Conservation (phyloP, 2,113 vertebrate genomes). For the Grallaria varia region DNA sequence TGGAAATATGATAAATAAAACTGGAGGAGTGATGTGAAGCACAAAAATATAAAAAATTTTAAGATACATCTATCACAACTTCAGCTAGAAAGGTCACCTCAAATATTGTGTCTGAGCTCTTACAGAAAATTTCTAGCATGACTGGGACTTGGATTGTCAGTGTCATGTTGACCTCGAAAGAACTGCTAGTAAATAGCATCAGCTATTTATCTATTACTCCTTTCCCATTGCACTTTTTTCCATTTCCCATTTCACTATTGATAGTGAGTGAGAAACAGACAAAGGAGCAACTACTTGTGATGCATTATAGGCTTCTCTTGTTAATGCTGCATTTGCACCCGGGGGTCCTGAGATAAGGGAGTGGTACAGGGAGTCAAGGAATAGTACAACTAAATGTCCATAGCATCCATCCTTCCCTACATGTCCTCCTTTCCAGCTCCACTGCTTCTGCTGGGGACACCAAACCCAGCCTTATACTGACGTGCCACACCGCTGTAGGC, state of each 20-base stretch:
- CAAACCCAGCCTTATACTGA: background rate
- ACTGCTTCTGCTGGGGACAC: background rate
- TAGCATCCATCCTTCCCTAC: background rate
- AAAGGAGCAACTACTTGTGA: background rate
- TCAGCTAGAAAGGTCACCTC: background rate
- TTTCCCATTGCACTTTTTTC: background rate
- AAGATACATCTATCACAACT: background rate
- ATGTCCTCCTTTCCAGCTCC: background rate
- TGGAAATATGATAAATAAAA: background rate
- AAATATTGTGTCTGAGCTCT: background rate
- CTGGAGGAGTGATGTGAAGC: background rate
- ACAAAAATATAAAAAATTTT: background rate
- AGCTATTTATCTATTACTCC: background rate
- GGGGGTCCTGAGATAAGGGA: background rate
- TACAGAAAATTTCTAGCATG: background rate
- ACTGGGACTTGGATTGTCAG: background rate
- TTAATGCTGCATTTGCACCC: background rate
- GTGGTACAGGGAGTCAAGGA: background rate
- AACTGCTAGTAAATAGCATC: background rate
- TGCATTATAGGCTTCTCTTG: background rate
- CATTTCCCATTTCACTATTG: background rate
- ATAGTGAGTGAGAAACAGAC: background rate
- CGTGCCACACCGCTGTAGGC: background rate
- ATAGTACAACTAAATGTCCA: background rate
- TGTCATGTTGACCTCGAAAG: background rate